Evolutionary conservation across 2,113 vertebrate genomes (phyloP).

Genomic region (Tetrao urogallus): DNA sequence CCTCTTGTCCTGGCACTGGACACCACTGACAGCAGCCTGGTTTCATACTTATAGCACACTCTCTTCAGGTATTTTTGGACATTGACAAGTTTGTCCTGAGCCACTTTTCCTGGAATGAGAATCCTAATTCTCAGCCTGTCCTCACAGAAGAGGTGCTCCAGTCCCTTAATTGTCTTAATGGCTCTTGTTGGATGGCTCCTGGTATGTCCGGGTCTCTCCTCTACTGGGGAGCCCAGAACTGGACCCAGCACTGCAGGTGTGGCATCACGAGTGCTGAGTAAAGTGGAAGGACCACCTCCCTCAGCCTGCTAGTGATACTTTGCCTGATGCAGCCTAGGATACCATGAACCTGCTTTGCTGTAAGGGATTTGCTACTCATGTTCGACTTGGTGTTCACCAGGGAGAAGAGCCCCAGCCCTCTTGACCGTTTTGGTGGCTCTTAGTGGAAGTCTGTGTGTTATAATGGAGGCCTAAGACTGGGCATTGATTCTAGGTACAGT

Average conservation of each 20-base stretch:
- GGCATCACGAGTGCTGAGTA: not conserved
- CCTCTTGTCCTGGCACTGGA: too few species aligned
- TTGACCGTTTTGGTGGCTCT: not conserved
- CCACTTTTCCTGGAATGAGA: too few species aligned
- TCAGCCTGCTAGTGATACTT: not conserved
- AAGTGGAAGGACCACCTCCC: not conserved
- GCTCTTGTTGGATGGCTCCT: too few species aligned
- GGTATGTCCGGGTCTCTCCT: too few species aligned
- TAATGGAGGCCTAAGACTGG: not conserved
- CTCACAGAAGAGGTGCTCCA: too few species aligned
- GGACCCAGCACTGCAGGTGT: not conserved
- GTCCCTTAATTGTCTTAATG: too few species aligned
- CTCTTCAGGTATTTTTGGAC: too few species aligned
- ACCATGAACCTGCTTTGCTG: not conserved
- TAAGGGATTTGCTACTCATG: not conserved
- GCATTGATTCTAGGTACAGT: not conserved
- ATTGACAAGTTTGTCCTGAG: too few species aligned
- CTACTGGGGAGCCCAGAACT: too few species aligned
- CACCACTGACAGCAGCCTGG: too few species aligned
- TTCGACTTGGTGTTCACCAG: not conserved
- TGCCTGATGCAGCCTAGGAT: not conserved
- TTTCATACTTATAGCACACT: too few species aligned
- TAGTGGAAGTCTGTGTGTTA: not conserved
- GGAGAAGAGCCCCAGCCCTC: not conserved
- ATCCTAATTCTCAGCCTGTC: too few species aligned